Percentiles rank a stretch among this genome's conserved stretches.
Conservation (phyloP, 2,888 invertebrate genomes). For the Cosmia pyralina region DNA sequence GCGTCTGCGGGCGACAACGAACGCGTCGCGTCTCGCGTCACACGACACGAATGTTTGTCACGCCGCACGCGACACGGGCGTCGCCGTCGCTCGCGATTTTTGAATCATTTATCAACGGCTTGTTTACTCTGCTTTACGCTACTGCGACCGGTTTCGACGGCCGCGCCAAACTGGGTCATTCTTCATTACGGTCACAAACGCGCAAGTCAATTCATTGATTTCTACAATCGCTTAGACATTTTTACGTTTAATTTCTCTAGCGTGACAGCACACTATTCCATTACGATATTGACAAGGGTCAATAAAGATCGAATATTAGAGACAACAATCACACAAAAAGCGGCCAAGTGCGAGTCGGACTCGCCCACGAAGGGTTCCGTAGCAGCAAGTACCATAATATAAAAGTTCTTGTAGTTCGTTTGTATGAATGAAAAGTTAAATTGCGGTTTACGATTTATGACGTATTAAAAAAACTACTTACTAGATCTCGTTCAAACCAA, state of each 20-base stretch:
- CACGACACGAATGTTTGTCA: conserved; percentile 61
- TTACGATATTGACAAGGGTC: conserved; percentile 69
- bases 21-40: conserved; percentile 50
- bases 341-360: too few relatives aligned
- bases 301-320: conserved; percentile 67
- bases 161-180: conserved; percentile 72
- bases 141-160: conserved; percentile 67
- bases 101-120: conserved; percentile 77
- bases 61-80: conserved; percentile 53
- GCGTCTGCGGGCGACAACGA: conserved; percentile 62
- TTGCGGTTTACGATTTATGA: too few relatives aligned
- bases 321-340: conserved; percentile 60
- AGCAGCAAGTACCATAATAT: too few relatives aligned
- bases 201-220: conserved; percentile 72
- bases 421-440: too few relatives aligned
- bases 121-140: conserved; percentile 74
- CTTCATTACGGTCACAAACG: conserved; percentile 69
- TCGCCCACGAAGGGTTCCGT: too few relatives aligned
- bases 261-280: conserved; percentile 68
- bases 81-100: conserved; percentile 71
- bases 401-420: too few relatives aligned
- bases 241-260: conserved; percentile 61
- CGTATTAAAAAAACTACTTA: too few relatives aligned
- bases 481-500: too few relatives aligned
- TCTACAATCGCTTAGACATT: conserved; percentile 43